These are phyloP conservation scores for Mystacides longicornis DNA, from an alignment of 2,888 invertebrate genomes.

Conservation along the genomic window DNA sequence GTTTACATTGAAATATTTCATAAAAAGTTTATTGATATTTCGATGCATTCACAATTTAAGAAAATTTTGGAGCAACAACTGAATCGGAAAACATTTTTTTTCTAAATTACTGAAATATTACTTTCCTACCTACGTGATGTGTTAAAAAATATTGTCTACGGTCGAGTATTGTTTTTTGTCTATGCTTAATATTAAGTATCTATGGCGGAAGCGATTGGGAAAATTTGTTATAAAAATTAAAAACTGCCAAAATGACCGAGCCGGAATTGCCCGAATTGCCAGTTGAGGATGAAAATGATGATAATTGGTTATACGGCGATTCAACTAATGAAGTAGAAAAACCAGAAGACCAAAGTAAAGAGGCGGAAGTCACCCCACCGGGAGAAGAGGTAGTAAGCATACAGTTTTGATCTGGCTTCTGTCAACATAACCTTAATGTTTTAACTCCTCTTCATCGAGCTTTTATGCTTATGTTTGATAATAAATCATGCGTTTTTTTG, in stretches of 20 bases:
- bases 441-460: not conserved
- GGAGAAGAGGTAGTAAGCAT: slow-evolving; percentile 24
- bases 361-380: slow-evolving; percentile 25
- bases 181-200: too few species aligned
- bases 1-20: too few species aligned
- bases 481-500: slow-evolving; percentile 9
- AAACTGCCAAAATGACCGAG: not conserved
- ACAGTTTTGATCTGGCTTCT: not conserved
- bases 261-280: slow-evolving; percentile 19
- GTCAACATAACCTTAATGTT: not conserved
- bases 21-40: too few species aligned
- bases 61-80: too few species aligned
- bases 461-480: not conserved
- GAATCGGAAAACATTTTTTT: too few species aligned
- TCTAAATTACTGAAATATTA: too few species aligned
- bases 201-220: too few species aligned
- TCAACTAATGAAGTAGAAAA: slow-evolving; percentile 44
- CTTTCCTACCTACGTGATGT: too few species aligned
- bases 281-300: slow-evolving; percentile 58
- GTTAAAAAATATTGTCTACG: too few species aligned
- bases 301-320: slow-evolving; percentile 84
- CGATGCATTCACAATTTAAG: too few species aligned
- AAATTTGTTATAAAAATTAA: too few species aligned
- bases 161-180: too few species aligned
- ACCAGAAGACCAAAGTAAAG: slow-evolving; percentile 27